Conservation (phyloP, 2,797 vertebrate species). For the Anolis apletophallus region DNA sequence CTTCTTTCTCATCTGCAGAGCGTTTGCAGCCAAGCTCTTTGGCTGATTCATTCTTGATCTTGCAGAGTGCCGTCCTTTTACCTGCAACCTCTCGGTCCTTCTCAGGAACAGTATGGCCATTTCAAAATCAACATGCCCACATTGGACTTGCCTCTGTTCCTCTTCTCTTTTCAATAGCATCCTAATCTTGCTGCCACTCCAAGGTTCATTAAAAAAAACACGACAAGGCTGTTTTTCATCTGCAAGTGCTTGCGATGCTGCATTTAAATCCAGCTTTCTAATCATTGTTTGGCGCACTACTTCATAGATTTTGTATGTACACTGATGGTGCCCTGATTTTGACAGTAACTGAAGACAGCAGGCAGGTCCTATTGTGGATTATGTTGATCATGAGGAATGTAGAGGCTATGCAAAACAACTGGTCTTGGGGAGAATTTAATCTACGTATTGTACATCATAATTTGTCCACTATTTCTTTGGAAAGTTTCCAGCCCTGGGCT, state of each 20-base stretch:
- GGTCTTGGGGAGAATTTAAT: not conserved
- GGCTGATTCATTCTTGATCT: not conserved
- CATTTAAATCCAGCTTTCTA: not conserved
- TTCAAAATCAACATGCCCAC: not conserved
- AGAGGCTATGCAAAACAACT: not conserved
- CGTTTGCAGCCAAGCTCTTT: not conserved
- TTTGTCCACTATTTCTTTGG: not conserved
- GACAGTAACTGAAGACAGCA: not conserved
- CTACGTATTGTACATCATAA: not conserved
- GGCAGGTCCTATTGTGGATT: not conserved
- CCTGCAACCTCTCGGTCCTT: not conserved
- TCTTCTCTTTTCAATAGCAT: not conserved
- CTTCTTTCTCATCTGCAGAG: conserved; percentile 4
- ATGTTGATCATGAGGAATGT: not conserved
- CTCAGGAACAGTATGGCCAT: not conserved
- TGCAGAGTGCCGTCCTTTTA: not conserved
- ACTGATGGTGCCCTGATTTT: not conserved
- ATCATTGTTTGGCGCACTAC: not conserved
- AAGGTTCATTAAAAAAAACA: not conserved
- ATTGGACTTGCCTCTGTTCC: not conserved
- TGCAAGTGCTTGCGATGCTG: too few species aligned
- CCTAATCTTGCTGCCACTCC: not conserved
- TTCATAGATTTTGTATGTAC: not conserved
- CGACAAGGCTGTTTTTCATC: too few species aligned
- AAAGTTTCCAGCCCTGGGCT: not conserved